A percentile compares a stretch with the other conserved stretches of the same genome.
Conservation (phyloP, 2,888 invertebrate species). For the Ephialtes manifestator region DNA sequence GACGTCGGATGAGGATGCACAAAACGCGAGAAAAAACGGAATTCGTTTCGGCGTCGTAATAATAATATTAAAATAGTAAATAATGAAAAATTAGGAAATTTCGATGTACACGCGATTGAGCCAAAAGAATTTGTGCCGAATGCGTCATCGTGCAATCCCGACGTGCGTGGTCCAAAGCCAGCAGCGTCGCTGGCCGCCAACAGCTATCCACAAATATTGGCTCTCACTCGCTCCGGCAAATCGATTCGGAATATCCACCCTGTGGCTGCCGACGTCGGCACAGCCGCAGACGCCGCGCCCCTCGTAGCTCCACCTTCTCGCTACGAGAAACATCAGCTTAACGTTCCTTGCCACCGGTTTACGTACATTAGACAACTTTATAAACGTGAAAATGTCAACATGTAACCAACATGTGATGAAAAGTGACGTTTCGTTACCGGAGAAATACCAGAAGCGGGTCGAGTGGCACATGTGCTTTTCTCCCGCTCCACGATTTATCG, state of each 20-base stretch:
- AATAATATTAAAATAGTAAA: neutral
- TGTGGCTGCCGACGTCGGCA: slow-evolving; percentile 53
- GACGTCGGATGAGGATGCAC: too few species aligned
- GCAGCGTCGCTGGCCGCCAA: slow-evolving; percentile 26
- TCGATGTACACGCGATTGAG: neutral
- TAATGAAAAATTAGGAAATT: slow-evolving; percentile 26
- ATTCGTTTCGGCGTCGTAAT: too few species aligned
- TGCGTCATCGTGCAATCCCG: slow-evolving; percentile 22
- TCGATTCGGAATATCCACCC: slow-evolving; percentile 65
- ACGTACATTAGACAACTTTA: neutral
- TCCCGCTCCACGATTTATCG: too few species aligned
- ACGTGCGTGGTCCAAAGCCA: slow-evolving; percentile 21
- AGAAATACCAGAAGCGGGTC: slow-evolving; percentile 49
- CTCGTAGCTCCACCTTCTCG: slow-evolving; percentile 36
- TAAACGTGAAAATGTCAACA: neutral
- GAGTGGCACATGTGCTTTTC: slow-evolving; percentile 26
- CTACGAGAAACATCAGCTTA: neutral
- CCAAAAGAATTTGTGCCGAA: slow-evolving; percentile 26
- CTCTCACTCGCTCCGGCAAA: slow-evolving; percentile 58
- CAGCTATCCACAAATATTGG: slow-evolving; percentile 16
- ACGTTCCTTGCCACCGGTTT: slow-evolving; percentile 12
- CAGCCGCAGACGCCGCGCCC: slow-evolving; percentile 56
- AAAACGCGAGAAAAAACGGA: too few species aligned
- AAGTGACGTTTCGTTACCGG: slow-evolving; percentile 25
- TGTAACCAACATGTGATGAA: neutral